phyloP scores from a whole-genome alignment of 2,888 invertebrate genomes.

The Tachina grossa region DNA sequence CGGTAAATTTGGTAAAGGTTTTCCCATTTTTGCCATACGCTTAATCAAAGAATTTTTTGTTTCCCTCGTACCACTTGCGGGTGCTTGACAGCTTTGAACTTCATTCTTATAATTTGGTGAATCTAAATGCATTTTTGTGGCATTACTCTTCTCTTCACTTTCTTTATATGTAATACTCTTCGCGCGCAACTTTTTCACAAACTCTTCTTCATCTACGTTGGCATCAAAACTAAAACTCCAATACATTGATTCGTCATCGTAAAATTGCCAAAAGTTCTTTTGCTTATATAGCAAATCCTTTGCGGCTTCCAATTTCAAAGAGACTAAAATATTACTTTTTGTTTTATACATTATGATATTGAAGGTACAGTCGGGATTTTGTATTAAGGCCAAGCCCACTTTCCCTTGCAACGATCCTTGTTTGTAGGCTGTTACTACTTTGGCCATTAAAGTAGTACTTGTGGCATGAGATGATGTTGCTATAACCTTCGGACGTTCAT shows the following conservation, averaged over 20 bases:
- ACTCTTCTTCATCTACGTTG: constrained; percentile 68
- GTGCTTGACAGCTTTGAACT: neutral
- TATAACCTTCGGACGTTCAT: constrained; percentile 72
- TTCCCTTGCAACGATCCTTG: constrained; percentile 80
- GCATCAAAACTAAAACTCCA: constrained; percentile 85
- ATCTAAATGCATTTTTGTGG: neutral
- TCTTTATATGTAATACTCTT: constrained; percentile 60
- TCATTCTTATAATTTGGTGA: neutral
- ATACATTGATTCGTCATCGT: constrained; percentile 84
- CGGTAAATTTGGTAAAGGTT: constrained; percentile 81
- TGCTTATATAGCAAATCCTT: constrained; percentile 60
- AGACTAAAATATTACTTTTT: constrained; percentile 75
- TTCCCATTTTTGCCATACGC: constrained; percentile 85
- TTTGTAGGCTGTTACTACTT: constrained; percentile 77
- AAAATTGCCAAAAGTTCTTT: constrained; percentile 78
- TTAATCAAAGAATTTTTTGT: constrained; percentile 78
- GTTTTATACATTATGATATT: constrained; percentile 76
- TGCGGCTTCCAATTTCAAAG: constrained; percentile 66
- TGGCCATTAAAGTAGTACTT: constrained; percentile 75
- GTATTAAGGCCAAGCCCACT: constrained; percentile 83
- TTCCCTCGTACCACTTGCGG: neutral
- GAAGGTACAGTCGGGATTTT: constrained; percentile 71
- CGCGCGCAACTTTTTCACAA: constrained; percentile 58
- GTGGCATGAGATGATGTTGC: constrained; percentile 6
- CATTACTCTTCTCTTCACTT: constrained; percentile 1